A percentile compares a stretch with the other conserved stretches of the same genome.
These are phyloP conservation scores for Scleropages formosus DNA, from an alignment of 2,797 vertebrate genomes.

Conservation along the genomic window DNA sequence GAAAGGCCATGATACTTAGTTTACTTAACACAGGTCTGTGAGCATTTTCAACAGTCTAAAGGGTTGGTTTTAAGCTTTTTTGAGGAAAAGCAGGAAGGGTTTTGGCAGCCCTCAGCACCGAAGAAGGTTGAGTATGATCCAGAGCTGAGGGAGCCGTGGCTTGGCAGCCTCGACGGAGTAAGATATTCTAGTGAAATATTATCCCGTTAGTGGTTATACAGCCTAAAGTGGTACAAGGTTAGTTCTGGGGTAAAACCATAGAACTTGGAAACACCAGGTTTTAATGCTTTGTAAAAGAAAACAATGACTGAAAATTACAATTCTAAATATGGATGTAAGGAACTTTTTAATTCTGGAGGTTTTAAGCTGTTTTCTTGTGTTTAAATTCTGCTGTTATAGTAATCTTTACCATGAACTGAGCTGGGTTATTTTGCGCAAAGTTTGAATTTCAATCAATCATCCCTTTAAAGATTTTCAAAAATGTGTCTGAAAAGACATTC, in stretches of 20 bases:
- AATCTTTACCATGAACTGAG: background rate
- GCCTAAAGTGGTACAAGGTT: background rate
- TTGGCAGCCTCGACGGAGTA: no score
- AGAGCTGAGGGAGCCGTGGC: no score
- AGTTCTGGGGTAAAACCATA: background rate
- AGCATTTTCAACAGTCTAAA: no score
- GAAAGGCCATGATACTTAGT: no score
- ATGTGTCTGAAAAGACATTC: background rate
- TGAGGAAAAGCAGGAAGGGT: no score
- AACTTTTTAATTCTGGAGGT: background rate
- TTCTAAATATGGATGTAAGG: background rate
- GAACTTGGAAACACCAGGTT: background rate
- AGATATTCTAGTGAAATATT: conserved; percentile 4
- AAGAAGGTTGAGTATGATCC: no score
- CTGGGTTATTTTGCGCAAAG: background rate
- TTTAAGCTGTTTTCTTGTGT: background rate
- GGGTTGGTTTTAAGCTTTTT: no score
- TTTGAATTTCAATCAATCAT: background rate
- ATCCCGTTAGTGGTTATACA: background rate
- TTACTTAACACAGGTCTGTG: no score
- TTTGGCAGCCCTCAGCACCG: no score
- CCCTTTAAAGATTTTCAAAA: conserved; percentile 4
- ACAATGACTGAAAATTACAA: conserved; percentile 2
- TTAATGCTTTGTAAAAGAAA: background rate
- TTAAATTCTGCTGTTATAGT: background rate